Conservation (phyloP, 2,888 invertebrate genomes). For the Lepidocyrtinus sp. region DNA sequence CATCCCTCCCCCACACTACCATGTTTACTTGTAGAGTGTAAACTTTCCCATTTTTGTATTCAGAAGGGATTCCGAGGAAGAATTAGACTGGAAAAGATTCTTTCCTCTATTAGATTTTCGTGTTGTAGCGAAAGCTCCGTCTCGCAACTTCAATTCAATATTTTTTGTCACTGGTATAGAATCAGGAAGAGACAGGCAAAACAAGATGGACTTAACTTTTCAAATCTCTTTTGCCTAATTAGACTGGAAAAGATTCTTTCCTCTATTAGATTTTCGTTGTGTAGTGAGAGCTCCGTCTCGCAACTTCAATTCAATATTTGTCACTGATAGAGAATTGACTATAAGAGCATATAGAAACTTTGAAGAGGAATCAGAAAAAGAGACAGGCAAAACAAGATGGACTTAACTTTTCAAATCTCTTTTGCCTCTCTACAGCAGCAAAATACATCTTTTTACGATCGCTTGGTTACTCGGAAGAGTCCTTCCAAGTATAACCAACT, state of each 20-base stretch:
- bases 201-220: constrained; percentile 52
- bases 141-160: not conserved
- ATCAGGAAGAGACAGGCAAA: constrained; percentile 24
- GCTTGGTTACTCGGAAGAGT: constrained; percentile 27
- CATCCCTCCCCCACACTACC: no score
- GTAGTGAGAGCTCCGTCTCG: not conserved
- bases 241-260: not conserved
- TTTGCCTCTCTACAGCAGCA: constrained; percentile 14
- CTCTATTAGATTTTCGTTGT: not conserved
- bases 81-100: not conserved
- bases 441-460: constrained; percentile 42
- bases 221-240: constrained; percentile 6
- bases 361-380: constrained; percentile 11
- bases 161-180: no score
- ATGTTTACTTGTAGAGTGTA: not conserved
- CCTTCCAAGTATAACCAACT: not conserved
- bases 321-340: no score
- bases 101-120: not conserved
- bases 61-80: constrained; percentile 1
- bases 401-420: constrained; percentile 42
- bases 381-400: constrained; percentile 39
- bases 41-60: constrained; percentile 1
- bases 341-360: no score
- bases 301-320: not conserved
- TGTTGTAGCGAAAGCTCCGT: not conserved